Conservation (phyloP, 2,888 invertebrate species). For the Meliscaeva auricollis region DNA sequence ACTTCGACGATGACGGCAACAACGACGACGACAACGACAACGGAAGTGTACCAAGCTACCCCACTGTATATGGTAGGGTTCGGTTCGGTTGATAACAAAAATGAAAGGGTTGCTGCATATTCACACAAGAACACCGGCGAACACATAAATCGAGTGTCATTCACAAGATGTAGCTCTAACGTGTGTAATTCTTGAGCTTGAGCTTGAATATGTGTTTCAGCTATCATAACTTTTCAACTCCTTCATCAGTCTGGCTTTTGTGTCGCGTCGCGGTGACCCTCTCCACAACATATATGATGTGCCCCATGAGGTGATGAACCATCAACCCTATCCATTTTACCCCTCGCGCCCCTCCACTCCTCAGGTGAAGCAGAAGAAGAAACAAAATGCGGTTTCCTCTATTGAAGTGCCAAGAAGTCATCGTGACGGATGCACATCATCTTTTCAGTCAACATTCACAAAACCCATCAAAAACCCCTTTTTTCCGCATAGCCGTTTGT, state of each 20-base stretch:
- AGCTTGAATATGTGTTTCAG: slow-evolving; percentile 48
- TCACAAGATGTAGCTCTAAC: slow-evolving; percentile 65
- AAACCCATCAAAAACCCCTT: slow-evolving; percentile 7
- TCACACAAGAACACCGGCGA: slow-evolving; percentile 23
- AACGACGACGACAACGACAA: slow-evolving; percentile 18
- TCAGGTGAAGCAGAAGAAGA: slow-evolving; percentile 15
- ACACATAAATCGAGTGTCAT: slow-evolving; percentile 68
- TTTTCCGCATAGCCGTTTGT: slow-evolving; percentile 45
- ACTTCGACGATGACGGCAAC: slow-evolving; percentile 48
- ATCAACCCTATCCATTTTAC: slow-evolving; percentile 8
- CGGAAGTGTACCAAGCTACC: slow-evolving; percentile 44
- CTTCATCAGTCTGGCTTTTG: slow-evolving; percentile 75
- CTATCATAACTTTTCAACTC: slow-evolving; percentile 71
- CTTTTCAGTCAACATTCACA: slow-evolving; percentile 12
- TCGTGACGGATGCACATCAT: slow-evolving; percentile 54
- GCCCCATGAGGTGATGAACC: slow-evolving; percentile 40
- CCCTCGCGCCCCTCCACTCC: too few species aligned
- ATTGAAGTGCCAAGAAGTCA: slow-evolving; percentile 56
- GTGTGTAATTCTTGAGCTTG: slow-evolving; percentile 52
- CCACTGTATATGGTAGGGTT: slow-evolving; percentile 18
- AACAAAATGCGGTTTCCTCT: slow-evolving; percentile 69
- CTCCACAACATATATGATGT: slow-evolving; percentile 39
- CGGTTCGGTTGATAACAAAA: neutral
- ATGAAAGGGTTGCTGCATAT: slow-evolving; percentile 49
- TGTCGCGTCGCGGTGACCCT: slow-evolving; percentile 72